These are phyloP conservation scores for Scopus umbretta DNA, from an alignment of 2,113 vertebrate species.

Conservation along the genomic window DNA sequence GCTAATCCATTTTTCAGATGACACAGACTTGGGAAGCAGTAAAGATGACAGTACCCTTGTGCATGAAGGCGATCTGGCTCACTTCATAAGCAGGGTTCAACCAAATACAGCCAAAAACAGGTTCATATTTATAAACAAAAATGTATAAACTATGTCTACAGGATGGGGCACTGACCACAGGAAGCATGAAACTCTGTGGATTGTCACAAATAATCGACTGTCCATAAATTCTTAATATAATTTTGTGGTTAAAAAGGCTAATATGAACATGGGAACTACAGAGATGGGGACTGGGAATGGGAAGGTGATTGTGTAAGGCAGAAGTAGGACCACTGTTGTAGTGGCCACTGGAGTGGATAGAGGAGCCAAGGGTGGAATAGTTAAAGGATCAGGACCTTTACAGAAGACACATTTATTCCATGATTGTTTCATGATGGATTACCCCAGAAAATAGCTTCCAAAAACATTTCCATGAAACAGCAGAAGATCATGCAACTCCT, in stretches of 20 bases:
- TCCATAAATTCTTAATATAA: neutral
- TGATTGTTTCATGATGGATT: conserved; percentile 52
- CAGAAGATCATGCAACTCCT: conserved; percentile 46
- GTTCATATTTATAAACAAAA: neutral
- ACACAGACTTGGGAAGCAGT: neutral
- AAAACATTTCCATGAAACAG: conserved; percentile 37
- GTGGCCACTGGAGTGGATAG: neutral
- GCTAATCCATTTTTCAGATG: neutral
- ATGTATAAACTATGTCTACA: neutral
- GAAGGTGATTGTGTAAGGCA: neutral
- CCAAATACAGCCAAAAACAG: neutral
- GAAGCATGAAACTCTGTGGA: neutral
- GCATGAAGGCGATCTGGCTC: neutral
- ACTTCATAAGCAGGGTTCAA: neutral
- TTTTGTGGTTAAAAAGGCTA: neutral
- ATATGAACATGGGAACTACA: neutral
- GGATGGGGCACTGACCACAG: neutral
- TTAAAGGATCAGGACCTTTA: neutral
- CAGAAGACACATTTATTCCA: neutral
- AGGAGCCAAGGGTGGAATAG: neutral
- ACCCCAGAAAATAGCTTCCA: conserved; percentile 35
- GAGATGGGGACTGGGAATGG: neutral
- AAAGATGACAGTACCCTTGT: neutral
- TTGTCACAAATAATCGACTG: neutral
- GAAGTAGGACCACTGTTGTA: neutral